phyloP scores from a whole-genome alignment of 1,140 invertebrate species.

The Calephelis nemesis region DNA sequence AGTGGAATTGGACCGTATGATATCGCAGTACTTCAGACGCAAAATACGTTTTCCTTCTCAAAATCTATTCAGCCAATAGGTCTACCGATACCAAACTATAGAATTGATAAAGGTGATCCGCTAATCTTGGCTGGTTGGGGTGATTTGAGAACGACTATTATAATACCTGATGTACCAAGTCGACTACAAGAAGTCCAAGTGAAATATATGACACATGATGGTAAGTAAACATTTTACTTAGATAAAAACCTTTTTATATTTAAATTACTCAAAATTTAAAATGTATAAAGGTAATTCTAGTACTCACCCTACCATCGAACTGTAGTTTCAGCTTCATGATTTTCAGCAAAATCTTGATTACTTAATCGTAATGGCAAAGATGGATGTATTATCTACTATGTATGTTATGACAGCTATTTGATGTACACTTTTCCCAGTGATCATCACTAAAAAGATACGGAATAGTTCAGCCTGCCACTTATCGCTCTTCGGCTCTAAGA shows the following conservation, averaged over 20 bases:
- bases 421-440: too few relatives aligned
- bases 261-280: background rate
- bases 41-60: constrained; percentile 77
- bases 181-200: constrained; percentile 71
- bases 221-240: constrained; percentile 38
- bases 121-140: constrained; percentile 71
- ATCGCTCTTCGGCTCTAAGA: too few relatives aligned
- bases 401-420: too few relatives aligned
- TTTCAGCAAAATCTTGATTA: too few relatives aligned
- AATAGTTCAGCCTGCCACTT: too few relatives aligned
- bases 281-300: too few relatives aligned
- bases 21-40: constrained; percentile 82
- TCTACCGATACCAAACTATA: constrained; percentile 52
- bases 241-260: background rate
- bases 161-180: constrained; percentile 58
- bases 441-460: too few relatives aligned
- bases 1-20: constrained; percentile 79
- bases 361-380: too few relatives aligned
- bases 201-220: constrained; percentile 58
- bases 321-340: too few relatives aligned
- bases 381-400: too few relatives aligned
- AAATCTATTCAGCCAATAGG: constrained; percentile 76
- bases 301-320: too few relatives aligned
- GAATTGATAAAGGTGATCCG: constrained; percentile 32
- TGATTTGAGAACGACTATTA: constrained; percentile 49